Base-by-base conservation (phyloP, 2,888 invertebrate genomes). In the Orthonevra nobilis region DNA sequence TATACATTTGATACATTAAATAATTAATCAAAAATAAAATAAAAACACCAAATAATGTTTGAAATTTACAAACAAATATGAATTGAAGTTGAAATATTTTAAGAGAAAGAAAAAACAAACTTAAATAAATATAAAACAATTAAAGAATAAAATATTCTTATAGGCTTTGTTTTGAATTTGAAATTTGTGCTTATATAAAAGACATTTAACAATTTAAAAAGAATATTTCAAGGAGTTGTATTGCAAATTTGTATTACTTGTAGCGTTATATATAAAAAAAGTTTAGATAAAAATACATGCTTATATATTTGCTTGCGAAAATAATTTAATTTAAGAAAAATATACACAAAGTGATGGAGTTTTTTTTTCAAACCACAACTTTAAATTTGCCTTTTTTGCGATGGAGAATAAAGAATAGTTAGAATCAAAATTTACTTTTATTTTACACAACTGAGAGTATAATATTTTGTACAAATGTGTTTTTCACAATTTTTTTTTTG, bases 1-100 rank as follows among this genome's bases (percentile, higher is more conserved):
- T 75, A 70, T 75, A 72, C 72, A 68, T 81, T 74, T 82, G 63
- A 81, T 74, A 74, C 60, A 42, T 69, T 30, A 56, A 70, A 40
- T 30, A 46, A 23, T 23, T 4, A 23, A 23, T 23, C 5, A 5
- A 30, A 61, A 44, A 17, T n/a, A 44, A 28, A 6, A 61, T 46
- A 17, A 32, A 56, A 44, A 48, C 12, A 63, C 75, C 81, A 73
- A 81, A 81, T 73, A 81, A 72, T 61, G 66, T 73, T 60, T 15
- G 60, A n/a, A n/a, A n/a, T n/a, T n/a, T n/a, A n/a, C n/a, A n/a
- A n/a, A n/a, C n/a, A n/a, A n/a, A n/a, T n/a, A n/a, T n/a, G n/a
- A n/a, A n/a, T n/a, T n/a, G n/a, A n/a, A n/a, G n/a, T 74, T 82
- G 63, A 81, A 70, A 74, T 56, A 42, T 69, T 30, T 50, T 66